Percentiles rank a stretch among this genome's conserved stretches.
Conservation (phyloP, 2,888 invertebrate species). For the Orchesella flavescens region DNA sequence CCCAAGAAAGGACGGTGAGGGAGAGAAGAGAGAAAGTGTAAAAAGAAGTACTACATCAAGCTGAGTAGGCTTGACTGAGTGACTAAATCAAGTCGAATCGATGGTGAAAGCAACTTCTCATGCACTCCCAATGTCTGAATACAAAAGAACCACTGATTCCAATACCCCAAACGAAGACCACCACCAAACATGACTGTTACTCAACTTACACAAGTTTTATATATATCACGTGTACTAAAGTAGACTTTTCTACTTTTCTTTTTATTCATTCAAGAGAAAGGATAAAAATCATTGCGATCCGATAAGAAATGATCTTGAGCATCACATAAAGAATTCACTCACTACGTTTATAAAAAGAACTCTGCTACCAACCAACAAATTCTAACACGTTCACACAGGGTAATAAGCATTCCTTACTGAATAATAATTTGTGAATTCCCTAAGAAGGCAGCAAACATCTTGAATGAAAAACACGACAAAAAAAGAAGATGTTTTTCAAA, state of each 20-base stretch:
- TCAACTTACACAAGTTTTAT: constrained; percentile 8
- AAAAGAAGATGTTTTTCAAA: constrained; percentile 30
- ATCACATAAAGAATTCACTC: constrained; percentile 41
- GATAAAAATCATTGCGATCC: constrained; percentile 49
- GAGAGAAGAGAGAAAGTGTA: constrained; percentile 29
- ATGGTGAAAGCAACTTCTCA: constrained; percentile 47
- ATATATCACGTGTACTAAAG: background rate
- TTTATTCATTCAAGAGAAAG: constrained; percentile 49
- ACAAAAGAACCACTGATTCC: constrained; percentile 24
- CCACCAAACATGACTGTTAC: constrained; percentile 45
- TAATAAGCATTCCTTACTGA: constrained; percentile 52
- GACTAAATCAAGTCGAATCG: constrained; percentile 54
- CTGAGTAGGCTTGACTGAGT: constrained; percentile 21
- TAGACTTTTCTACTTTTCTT: background rate
- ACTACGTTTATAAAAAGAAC: background rate
- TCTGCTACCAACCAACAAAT: background rate
- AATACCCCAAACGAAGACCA: constrained; percentile 32
- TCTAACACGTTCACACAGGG: constrained; percentile 39
- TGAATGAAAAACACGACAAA: constrained; percentile 9
- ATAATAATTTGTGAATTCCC: constrained; percentile 42
- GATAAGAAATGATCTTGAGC: constrained; percentile 50
- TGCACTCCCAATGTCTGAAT: constrained; percentile 17
- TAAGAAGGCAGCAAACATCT: constrained; percentile 21
- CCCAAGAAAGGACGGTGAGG: background rate
- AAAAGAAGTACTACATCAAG: constrained; percentile 43